Conservation (phyloP, 2,113 vertebrate genomes). For the Proteles cristata region DNA sequence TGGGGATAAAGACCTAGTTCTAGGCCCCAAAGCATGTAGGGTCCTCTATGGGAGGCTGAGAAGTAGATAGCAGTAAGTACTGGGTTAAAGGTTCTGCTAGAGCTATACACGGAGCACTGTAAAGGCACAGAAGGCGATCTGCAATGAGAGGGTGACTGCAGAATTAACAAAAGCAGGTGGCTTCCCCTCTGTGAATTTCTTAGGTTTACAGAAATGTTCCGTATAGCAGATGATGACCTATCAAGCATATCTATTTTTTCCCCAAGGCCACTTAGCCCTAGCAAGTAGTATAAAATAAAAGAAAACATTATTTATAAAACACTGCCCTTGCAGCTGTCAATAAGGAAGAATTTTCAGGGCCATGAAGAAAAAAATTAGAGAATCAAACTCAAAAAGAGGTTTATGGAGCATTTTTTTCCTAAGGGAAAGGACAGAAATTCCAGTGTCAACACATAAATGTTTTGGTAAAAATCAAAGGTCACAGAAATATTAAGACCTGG, state of each 20-base stretch:
- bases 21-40: not conserved
- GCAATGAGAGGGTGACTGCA: not conserved
- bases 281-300: not conserved
- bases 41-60: not conserved
- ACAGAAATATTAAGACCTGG: slow-evolving; percentile 30
- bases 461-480: slow-evolving; percentile 58
- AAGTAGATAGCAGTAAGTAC: not conserved
- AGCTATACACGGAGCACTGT: not conserved
- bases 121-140: not conserved
- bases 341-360: slow-evolving; percentile 1
- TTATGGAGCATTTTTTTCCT: not conserved
- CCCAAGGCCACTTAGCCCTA: not conserved
- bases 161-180: not conserved
- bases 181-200: not conserved
- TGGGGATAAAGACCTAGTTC: not conserved
- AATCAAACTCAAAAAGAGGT: not conserved
- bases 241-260: slow-evolving; percentile 23
- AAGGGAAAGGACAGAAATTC: slow-evolving; percentile 48
- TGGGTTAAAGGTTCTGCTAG: not conserved
- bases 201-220: not conserved
- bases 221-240: not conserved
- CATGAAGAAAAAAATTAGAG: slow-evolving; percentile 41
- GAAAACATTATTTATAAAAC: not conserved
- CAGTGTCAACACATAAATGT: slow-evolving; percentile 38
- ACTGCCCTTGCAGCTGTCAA: slow-evolving; percentile 15